These are phyloP conservation scores for Glossosoma conforme DNA, from an alignment of 1,140 invertebrate species.

Conservation along the genomic window DNA sequence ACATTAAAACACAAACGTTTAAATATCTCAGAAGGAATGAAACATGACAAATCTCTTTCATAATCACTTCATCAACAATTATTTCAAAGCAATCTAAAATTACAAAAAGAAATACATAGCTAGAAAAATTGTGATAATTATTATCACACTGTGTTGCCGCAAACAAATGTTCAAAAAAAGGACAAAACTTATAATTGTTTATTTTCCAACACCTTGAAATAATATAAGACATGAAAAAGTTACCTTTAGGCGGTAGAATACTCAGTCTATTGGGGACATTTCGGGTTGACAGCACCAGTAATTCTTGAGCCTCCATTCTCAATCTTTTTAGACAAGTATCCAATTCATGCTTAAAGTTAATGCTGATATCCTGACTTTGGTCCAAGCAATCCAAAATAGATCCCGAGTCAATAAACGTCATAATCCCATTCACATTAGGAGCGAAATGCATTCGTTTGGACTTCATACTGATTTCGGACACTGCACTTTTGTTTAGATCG, in stretches of 20 bases:
- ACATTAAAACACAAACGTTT: too few species aligned
- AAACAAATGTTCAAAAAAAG: neutral
- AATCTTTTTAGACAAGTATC: constrained; percentile 61
- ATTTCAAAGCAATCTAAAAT: neutral
- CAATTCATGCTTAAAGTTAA: constrained; percentile 55
- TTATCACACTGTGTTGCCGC: neutral
- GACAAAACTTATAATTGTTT: too few species aligned
- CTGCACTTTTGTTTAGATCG: constrained; percentile 34
- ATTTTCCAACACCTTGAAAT: too few species aligned
- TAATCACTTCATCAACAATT: too few species aligned
- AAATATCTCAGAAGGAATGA: too few species aligned
- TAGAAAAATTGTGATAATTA: neutral
- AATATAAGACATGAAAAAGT: constrained; percentile 7
- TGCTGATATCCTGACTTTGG: constrained; percentile 46
- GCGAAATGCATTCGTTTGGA: constrained; percentile 60
- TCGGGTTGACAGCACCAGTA: constrained; percentile 54
- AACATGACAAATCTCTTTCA: too few species aligned
- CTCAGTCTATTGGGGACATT: constrained; percentile 24
- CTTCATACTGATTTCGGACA: constrained; percentile 34
- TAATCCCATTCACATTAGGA: constrained; percentile 59
- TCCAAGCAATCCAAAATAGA: constrained; percentile 37
- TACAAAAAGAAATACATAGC: neutral
- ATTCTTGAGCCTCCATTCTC: constrained; percentile 59
- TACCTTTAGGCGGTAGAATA: constrained; percentile 21
- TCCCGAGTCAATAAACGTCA: constrained; percentile 55